Conservation (phyloP, 2,113 vertebrate genomes). For the Albula goreensis region DNA sequence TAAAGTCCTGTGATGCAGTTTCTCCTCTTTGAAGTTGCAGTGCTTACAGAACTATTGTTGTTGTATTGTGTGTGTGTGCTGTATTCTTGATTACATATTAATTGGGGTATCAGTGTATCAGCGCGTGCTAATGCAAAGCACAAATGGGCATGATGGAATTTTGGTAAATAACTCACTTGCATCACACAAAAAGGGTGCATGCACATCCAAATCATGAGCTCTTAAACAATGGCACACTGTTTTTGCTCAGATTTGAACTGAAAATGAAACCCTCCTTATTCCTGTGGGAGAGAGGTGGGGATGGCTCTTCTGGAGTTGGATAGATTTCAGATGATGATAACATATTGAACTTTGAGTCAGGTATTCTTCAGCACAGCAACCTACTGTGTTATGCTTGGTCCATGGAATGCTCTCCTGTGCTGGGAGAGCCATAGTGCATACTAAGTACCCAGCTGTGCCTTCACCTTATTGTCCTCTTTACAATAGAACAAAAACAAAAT, state of each 20-base stretch:
- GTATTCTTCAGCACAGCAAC: background rate
- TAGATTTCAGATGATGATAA: constrained; percentile 35
- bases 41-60: background rate
- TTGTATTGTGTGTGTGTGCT: background rate
- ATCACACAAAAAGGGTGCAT: constrained; percentile 38
- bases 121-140: background rate
- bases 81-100: background rate
- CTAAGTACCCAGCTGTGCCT: background rate
- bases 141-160: constrained; percentile 8
- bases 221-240: constrained; percentile 65
- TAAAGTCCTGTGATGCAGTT: too few species aligned
- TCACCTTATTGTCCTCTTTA: background rate
- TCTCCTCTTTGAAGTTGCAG: background rate
- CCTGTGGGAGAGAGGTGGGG: constrained; percentile 15
- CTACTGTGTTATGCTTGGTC: background rate
- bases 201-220: constrained; percentile 10
- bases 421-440: background rate
- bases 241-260: constrained; percentile 29
- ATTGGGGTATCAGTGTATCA: background rate
- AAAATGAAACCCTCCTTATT: constrained; percentile 50
- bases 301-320: constrained; percentile 29
- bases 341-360: constrained; percentile 17
- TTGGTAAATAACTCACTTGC: constrained; percentile 1
- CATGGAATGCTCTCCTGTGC: background rate
- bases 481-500: background rate